phyloP scores from a whole-genome alignment of 2,113 vertebrate species.

The Sylvietta virens region DNA sequence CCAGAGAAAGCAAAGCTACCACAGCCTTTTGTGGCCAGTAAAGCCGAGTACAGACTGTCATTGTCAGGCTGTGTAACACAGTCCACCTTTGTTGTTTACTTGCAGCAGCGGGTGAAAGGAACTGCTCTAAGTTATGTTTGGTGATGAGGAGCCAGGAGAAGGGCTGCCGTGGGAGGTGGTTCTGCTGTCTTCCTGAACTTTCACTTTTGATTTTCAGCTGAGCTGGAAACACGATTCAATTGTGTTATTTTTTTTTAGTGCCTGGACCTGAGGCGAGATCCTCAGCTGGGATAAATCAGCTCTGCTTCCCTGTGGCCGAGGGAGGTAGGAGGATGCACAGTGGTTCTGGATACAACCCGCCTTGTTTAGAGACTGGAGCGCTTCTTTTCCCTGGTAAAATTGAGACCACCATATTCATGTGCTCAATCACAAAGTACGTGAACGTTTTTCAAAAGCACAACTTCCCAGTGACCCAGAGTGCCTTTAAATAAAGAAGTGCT shows the following conservation, averaged over 20 bases:
- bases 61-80: slow-evolving; percentile 36
- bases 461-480: slow-evolving; percentile 28
- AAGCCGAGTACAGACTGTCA: neutral
- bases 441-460: slow-evolving; percentile 48
- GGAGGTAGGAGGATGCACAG: neutral
- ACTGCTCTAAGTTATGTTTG: neutral
- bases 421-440: slow-evolving; percentile 20
- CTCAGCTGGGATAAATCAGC: slow-evolving; percentile 42
- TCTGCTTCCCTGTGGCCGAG: fast-evolving
- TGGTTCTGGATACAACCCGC: fast-evolving
- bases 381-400: neutral
- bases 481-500: slow-evolving; percentile 42
- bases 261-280: neutral
- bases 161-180: neutral
- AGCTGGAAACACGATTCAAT: neutral
- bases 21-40: neutral
- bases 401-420: neutral
- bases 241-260: neutral
- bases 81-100: slow-evolving; percentile 43
- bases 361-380: neutral
- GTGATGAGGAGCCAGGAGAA: neutral
- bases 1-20: neutral
- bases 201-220: slow-evolving; percentile 52
- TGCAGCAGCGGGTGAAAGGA: neutral
- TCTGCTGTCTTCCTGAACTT: slow-evolving; percentile 7